Base-by-base conservation (phyloP, 2,797 vertebrate species). In the Epinephelus coioides region DNA sequence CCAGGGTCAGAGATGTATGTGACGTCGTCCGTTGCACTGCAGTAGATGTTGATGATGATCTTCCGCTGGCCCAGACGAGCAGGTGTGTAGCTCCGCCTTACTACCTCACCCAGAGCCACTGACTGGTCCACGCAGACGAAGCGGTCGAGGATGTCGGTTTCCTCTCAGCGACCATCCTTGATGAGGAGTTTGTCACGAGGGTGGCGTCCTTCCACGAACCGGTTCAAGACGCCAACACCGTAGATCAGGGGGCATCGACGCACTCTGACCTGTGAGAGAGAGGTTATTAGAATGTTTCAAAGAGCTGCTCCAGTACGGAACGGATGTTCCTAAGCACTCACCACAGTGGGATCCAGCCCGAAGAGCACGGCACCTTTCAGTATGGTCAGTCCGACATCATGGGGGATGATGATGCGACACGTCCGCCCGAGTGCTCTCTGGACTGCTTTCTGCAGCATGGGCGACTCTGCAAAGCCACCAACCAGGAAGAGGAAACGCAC, bases 11-110 rank as follows among this genome's bases (percentile, higher is more conserved):
- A 97, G 91, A 99, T 98, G 94, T 98, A 99, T 25, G 92, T 92
- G 23, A 96, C 92, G 0, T 98, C 97, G 0, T 99, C 98, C 0
- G 88, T 93, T 1, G 93, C 65, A 0, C 96, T 95, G 96, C 98
- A 99, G 95, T 99, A 99, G 92, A 99, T 94, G 91, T 98, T 99
- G 94, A 99, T 98, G 94, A 99, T 96, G 92, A 98, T 99, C 72
- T 97, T 96, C 11, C 96, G 94, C 78, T 99, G 98, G 55, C 97
- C 97, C 0, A 94, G 84, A 3, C 98, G 94, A 0, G 97, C 98
- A 0, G 98, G 98, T 10, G 97, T 99, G 95, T 99, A 99, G 83
- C 98, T 98, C 46, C 97, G 86, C 47, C 96, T 95, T 17, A 99
- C 97, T 17, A 98, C 96, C 86, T 99, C 98, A 0, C 98, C 98